Evolutionary conservation across 2,888 invertebrate genomes (phyloP), one percentile per base, ranked within the genome.

Genomic region (Philhelius pedissequus): DNA sequence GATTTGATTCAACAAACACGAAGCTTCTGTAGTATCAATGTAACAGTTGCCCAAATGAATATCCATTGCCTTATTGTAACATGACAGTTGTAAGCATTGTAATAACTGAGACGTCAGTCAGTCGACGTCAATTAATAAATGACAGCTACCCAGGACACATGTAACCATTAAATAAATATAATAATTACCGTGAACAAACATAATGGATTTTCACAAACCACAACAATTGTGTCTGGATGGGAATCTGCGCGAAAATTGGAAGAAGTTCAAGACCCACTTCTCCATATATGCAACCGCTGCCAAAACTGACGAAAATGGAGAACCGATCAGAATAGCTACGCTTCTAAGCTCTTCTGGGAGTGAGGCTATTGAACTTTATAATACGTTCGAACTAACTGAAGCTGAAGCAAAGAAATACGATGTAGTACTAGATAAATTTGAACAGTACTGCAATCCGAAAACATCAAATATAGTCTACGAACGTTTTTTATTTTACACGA

Each of bases 171-270:
- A 27, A 27, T 5, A 27, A 27, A 27, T 4, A 3, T 3, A 27
- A 27, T 4, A 27, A 27, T 5, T 4, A 27, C 27, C 5, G 27
- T 27, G 3, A 27, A 4, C 27, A 5, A 27, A 27, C 27, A 27
- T 27, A 27, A 66, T 66, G 50, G 50, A 66, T 50, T 66, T 66
- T 50, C 66, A 18, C 25, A 66, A 66, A 35, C 66, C 66, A 5
- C 50, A 11, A 66, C 13, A 15, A 50, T 18, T 50, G 35, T 50
- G 50, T 48, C 30, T 64, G 22, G 64, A 64, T 32, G 48, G 64
- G 35, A 60, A 71, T 50, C n/a, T 60, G 25, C 25, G 60, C 5
- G 71, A 73, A 1, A 73, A 73, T 43, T 73, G 60, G 73, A 62
- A 62, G 15, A 38, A 8, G 25, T 71, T 60, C 22, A 71, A 71